Evolutionary conservation across 2,797 vertebrate species (phyloP).

Genomic region (Toxotes lorentzi): DNA sequence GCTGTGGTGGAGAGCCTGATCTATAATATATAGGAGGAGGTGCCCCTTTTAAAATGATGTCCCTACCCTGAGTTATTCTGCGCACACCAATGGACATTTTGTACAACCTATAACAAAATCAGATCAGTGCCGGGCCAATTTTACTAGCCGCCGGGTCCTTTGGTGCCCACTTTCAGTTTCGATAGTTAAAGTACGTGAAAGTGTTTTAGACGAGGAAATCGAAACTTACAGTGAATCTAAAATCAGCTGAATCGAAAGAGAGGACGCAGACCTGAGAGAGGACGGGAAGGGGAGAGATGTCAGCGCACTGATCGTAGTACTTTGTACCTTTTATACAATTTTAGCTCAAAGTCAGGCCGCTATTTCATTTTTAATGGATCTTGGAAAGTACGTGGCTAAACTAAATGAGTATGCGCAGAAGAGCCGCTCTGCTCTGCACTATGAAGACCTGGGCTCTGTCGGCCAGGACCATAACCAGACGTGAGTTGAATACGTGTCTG

Average conservation of each 20-base stretch:
- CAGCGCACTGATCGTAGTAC: too few species aligned
- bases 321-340: neutral
- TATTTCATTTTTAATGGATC: constrained; percentile 45
- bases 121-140: too few species aligned
- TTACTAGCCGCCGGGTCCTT: neutral
- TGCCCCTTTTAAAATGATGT: neutral
- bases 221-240: constrained; percentile 1
- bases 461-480: constrained; percentile 66
- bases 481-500: constrained; percentile 53
- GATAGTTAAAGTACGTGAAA: neutral
- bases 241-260: neutral
- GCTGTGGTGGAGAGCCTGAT: too few species aligned
- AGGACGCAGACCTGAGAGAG: neutral
- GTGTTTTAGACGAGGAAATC: neutral
- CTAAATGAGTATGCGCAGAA: constrained; percentile 58
- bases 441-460: neutral
- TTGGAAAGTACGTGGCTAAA: constrained; percentile 41
- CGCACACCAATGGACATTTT: neutral
- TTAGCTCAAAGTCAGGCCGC: neutral
- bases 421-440: accelerated
- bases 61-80: neutral
- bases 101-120: too few species aligned
- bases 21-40: neutral
- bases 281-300: neutral
- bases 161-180: constrained; percentile 3